Evolutionary conservation across 2,888 invertebrate genomes (phyloP).

Genomic region (Malthinus seriepunctatus): DNA sequence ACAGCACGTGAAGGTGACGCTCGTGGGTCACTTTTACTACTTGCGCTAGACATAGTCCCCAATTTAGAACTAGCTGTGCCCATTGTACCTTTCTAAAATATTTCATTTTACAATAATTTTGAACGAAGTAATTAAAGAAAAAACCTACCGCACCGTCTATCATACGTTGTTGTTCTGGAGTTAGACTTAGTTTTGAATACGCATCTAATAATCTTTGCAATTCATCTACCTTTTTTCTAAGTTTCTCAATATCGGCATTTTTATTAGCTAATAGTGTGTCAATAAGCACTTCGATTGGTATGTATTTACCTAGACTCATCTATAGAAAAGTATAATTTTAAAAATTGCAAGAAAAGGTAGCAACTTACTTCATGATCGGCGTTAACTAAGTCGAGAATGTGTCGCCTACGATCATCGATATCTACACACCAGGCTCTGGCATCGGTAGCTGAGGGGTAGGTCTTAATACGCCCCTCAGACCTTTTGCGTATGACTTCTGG

Average conservation of each 20-base stretch:
- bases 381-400: conserved; percentile 61
- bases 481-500: conserved; percentile 54
- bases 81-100: conserved; percentile 9
- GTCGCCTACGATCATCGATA: conserved; percentile 60
- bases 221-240: conserved; percentile 57
- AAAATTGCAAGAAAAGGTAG: neutral
- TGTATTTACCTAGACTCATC: conserved; percentile 42
- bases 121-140: neutral
- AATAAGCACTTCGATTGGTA: conserved; percentile 50
- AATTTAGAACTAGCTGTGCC: neutral
- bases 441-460: conserved; percentile 61
- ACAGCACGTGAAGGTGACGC: neutral
- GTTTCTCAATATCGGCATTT: conserved; percentile 57
- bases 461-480: conserved; percentile 61
- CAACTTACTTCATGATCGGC: conserved; percentile 42
- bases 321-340: conserved; percentile 1
- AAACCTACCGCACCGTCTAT: conserved; percentile 25
- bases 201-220: conserved; percentile 54
- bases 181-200: conserved; percentile 41
- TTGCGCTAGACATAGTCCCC: neutral
- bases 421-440: conserved; percentile 63
- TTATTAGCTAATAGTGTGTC: conserved; percentile 52
- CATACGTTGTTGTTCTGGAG: conserved; percentile 43
- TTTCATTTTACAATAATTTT: neutral
- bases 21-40: conserved; percentile 3